A percentile compares a stretch with the other conserved stretches of the same genome.
These are phyloP conservation scores for Apostichopus parvimensis DNA, from an alignment of 35 echinoderm and acorn worm species.

Conservation along the genomic window DNA sequence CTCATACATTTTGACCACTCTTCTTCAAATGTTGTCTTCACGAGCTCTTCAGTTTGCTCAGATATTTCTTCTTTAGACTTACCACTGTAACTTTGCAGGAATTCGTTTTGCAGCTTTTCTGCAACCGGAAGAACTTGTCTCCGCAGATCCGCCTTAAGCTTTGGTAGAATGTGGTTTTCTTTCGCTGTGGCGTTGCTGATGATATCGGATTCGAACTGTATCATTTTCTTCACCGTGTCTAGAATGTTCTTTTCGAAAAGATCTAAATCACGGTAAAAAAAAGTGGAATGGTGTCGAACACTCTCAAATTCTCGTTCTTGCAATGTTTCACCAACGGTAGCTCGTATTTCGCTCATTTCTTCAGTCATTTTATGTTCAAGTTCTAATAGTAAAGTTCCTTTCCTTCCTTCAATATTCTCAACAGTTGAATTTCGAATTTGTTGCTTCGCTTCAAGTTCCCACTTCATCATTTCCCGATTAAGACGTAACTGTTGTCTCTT, in stretches of 20 bases:
- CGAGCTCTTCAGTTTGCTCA: background rate
- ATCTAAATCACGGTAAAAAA: background rate
- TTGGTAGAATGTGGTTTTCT: slow-evolving; percentile 5
- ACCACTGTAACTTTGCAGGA: background rate
- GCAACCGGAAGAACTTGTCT: background rate
- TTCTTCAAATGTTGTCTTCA: background rate
- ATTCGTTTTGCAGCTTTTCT: background rate
- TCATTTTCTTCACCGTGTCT: background rate
- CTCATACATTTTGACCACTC: background rate
- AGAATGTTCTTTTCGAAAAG: background rate
- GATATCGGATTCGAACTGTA: background rate
- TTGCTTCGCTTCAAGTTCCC: slow-evolving; percentile 23
- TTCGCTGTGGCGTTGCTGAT: background rate
- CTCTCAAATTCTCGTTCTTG: background rate
- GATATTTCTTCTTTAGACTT: background rate
- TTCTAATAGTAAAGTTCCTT: no score
- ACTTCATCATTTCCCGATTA: slow-evolving; percentile 25
- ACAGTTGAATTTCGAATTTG: background rate
- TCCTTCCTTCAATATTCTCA: no score
- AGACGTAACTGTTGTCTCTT: background rate
- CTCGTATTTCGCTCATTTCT: background rate
- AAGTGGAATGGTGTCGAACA: background rate
- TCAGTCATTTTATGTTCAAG: no score
- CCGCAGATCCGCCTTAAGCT: background rate
- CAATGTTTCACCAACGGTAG: background rate